These are phyloP conservation scores for Potamilus streckersoni DNA, from an alignment of 1,140 invertebrate genomes.

Conservation along the genomic window DNA sequence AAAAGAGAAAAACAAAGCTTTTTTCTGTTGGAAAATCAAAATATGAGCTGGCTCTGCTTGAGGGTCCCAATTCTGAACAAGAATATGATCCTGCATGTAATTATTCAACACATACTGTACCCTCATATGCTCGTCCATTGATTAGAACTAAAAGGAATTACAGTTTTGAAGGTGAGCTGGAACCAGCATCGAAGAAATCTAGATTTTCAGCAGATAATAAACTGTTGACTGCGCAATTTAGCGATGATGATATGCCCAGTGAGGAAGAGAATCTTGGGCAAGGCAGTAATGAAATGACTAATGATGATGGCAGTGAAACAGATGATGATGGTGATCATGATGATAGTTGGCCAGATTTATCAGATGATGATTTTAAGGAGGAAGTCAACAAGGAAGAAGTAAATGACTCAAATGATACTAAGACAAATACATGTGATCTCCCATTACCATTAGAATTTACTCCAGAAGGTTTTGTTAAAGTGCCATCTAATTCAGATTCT, in stretches of 20 bases:
- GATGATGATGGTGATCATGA: slow-evolving; percentile 1
- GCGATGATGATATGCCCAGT: slow-evolving; percentile 27
- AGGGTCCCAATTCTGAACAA: slow-evolving; percentile 25
- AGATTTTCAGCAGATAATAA: slow-evolving; percentile 20
- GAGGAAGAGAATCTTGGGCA: slow-evolving; percentile 18
- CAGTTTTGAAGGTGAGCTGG: too few species aligned
- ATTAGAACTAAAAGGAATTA: too few species aligned
- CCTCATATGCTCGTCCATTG: too few species aligned
- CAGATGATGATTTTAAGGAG: slow-evolving; percentile 7
- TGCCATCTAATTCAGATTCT: slow-evolving; percentile 1
- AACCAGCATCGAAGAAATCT: too few species aligned
- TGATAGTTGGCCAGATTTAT: neutral
- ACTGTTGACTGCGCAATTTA: slow-evolving; percentile 19
- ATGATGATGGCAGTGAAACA: slow-evolving; percentile 3
- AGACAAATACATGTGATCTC: slow-evolving; percentile 6
- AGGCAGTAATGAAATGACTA: slow-evolving; percentile 18
- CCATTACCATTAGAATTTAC: slow-evolving; percentile 24
- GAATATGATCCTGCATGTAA: slow-evolving; percentile 62
- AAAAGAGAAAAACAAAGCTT: slow-evolving; percentile 61
- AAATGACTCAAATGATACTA: slow-evolving; percentile 1
- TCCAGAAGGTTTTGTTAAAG: slow-evolving; percentile 23
- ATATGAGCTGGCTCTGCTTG: slow-evolving; percentile 32
- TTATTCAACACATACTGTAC: slow-evolving; percentile 31
- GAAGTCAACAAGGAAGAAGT: neutral
- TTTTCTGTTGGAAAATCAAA: slow-evolving; percentile 18